phyloP scores from a whole-genome alignment of 2,113 vertebrate species.

The Danio rerio region GRCz12tu NC_133192.1:25706501-25707000 shows the following conservation, averaged over 20 bases:
- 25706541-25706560: conserved; percentile 57
- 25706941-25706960: background rate
- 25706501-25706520: conserved; percentile 67
- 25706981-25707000: conserved; percentile 3
- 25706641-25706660: conserved; percentile 69
- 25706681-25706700: conserved; percentile 76
- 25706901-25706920: conserved; percentile 14
- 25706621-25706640: conserved; percentile 75
- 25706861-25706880: conserved; percentile 37
- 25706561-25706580: conserved; percentile 29
- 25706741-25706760: conserved; percentile 56
- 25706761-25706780: conserved; percentile 57
- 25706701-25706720: conserved; percentile 44
- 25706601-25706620: conserved; percentile 71
- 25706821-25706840: conserved; percentile 51
- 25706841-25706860: conserved; percentile 49
- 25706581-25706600: conserved; percentile 56
- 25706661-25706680: conserved; percentile 78
- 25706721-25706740: conserved; percentile 48
- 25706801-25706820: conserved; percentile 57
- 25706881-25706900: conserved; percentile 28
- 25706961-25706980: conserved; percentile 19
- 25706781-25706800: conserved; percentile 60
- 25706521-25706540: conserved; percentile 67
- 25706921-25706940: conserved; percentile 26